phyloP scores from a whole-genome alignment of 2,888 invertebrate species.

The Cryptophagus acutangulus region DNA sequence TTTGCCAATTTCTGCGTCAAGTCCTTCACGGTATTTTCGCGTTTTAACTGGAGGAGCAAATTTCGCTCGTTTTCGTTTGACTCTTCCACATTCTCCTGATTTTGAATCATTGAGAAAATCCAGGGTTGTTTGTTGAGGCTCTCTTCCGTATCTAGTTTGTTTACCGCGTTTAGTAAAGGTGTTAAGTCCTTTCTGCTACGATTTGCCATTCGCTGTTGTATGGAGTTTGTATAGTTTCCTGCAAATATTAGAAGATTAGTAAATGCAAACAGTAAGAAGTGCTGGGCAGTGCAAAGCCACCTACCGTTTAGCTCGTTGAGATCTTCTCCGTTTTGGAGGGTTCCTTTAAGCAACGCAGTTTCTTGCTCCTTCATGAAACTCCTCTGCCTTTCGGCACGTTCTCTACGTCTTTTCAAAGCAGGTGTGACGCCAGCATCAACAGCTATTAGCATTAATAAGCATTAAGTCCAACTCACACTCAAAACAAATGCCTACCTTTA shows the following conservation, averaged over 20 bases:
- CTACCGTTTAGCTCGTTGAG: constrained; percentile 39
- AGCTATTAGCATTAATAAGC: constrained; percentile 37
- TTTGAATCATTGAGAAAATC: constrained; percentile 39
- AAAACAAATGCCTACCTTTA: constrained; percentile 46
- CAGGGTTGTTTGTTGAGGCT: constrained; percentile 44
- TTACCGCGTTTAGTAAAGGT: constrained; percentile 53
- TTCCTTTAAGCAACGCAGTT: constrained; percentile 52
- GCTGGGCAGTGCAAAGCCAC: too few species aligned
- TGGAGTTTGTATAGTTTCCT: constrained; percentile 57
- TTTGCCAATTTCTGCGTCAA: constrained; percentile 78
- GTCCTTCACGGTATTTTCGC: constrained; percentile 85
- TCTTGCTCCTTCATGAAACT: constrained; percentile 79
- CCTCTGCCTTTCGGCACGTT: constrained; percentile 78
- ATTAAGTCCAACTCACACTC: not conserved
- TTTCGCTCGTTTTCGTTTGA: constrained; percentile 51
- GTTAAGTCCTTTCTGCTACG: constrained; percentile 55
- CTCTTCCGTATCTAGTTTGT: constrained; percentile 54
- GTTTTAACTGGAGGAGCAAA: constrained; percentile 64
- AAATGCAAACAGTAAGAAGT: too few species aligned
- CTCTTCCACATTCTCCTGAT: constrained; percentile 42
- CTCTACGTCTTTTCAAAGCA: constrained; percentile 71
- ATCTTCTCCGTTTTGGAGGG: constrained; percentile 38
- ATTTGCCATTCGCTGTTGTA: constrained; percentile 58
- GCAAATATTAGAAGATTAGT: too few species aligned
- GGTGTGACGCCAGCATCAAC: constrained; percentile 73